Percentiles rank a stretch among this genome's conserved stretches.
Evolutionary conservation across 2,888 invertebrate genomes (phyloP).

Genomic region (Theretra japonica): DNA sequence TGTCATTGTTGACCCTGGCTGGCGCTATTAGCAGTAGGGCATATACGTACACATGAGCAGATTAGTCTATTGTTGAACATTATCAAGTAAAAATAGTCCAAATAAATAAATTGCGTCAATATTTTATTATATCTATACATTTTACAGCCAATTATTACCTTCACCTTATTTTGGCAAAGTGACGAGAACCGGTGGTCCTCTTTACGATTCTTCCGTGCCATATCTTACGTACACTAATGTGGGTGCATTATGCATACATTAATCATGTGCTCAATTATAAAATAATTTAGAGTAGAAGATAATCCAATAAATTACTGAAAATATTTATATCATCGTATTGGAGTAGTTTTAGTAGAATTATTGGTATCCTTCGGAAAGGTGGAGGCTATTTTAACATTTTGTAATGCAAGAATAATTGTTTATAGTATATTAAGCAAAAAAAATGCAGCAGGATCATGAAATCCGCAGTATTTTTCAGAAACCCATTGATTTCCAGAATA

Average conservation of each 20-base stretch:
- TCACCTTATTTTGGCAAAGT: conserved; percentile 36
- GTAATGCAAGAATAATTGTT: no score
- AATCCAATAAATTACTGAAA: conserved; percentile 6
- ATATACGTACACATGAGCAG: no score
- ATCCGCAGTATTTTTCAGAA: no score
- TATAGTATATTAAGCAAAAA: no score
- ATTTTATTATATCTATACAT: neutral
- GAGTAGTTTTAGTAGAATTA: no score
- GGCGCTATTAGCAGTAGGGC: no score
- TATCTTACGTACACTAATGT: conserved; percentile 33
- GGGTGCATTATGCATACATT: conserved; percentile 35
- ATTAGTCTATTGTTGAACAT: neutral
- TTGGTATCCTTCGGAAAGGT: no score
- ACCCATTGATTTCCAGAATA: no score
- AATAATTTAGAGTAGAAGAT: neutral
- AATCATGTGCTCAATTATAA: conserved; percentile 32
- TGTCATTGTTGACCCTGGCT: no score
- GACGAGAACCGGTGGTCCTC: conserved; percentile 35
- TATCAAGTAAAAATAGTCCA: neutral
- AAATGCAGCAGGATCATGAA: no score
- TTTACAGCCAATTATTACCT: neutral
- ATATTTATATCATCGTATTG: no score
- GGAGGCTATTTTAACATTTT: no score
- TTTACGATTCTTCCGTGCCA: conserved; percentile 36
- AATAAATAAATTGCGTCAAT: neutral